Conservation (phyloP, 2,113 vertebrate species). For the Hoplias malabaricus region DNA sequence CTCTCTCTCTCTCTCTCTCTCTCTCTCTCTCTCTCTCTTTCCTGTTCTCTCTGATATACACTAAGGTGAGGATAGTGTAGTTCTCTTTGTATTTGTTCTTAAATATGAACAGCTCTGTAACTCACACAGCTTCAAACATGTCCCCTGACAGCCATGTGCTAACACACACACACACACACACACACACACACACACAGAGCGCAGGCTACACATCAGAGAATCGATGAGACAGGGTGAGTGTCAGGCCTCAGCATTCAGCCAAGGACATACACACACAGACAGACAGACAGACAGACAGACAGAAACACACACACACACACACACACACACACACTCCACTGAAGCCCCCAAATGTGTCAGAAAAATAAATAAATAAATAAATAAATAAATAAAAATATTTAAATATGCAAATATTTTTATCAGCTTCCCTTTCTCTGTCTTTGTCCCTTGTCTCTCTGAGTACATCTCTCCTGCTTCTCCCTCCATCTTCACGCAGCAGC, state of each 20-base stretch:
- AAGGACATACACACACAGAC: background rate
- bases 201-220: background rate
- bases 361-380: background rate
- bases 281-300: constrained; percentile 18
- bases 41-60: background rate
- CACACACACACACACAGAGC: background rate
- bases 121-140: constrained; percentile 2
- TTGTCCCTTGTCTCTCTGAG: no score
- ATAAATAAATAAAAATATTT: background rate
- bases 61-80: background rate
- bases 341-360: background rate
- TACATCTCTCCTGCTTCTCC: no score
- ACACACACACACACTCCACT: background rate
- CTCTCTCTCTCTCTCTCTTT: background rate
- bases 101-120: background rate
- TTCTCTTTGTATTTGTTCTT: constrained; percentile 20
- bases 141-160: constrained; percentile 28
- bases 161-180: background rate
- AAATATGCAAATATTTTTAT: no score
- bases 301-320: constrained; percentile 17
- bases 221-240: constrained; percentile 28
- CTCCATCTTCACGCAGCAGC: no score
- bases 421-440: no score
- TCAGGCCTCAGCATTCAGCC: background rate
- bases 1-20: background rate